Conservation (phyloP, 2,888 invertebrate genomes). For the Chrysolina oricalcia region DNA sequence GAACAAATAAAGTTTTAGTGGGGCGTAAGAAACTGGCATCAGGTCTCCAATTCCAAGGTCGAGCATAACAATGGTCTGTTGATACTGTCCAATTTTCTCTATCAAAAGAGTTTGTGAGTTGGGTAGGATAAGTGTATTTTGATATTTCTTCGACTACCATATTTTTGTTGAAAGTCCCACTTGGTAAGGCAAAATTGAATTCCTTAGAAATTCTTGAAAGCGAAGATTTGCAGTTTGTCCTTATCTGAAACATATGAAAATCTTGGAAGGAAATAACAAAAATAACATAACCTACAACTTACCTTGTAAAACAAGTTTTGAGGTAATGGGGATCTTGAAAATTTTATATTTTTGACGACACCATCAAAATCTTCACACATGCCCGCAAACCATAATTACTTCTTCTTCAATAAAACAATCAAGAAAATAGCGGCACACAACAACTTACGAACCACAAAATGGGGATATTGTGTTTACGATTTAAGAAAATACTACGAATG, state of each 20-base stretch:
- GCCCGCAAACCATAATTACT: background rate
- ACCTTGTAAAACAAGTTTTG: background rate
- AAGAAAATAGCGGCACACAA: too few species aligned
- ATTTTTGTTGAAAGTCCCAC: conserved; percentile 36
- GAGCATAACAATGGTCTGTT: conserved; percentile 83
- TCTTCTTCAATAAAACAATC: background rate
- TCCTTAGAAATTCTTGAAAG: conserved; percentile 28
- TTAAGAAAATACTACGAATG: too few species aligned
- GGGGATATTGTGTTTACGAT: too few species aligned
- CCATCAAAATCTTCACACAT: background rate
- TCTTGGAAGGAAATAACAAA: background rate
- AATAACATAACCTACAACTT: conserved; percentile 13
- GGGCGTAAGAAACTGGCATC: conserved; percentile 78
- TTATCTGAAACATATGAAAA: background rate
- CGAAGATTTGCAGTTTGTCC: background rate
- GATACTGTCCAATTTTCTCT: conserved; percentile 68
- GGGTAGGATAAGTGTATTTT: conserved; percentile 58
- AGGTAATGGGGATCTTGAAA: background rate
- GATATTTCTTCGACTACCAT: conserved; percentile 54
- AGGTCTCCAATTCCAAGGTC: conserved; percentile 81
- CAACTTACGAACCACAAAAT: too few species aligned
- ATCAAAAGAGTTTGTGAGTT: conserved; percentile 58
- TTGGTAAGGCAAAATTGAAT: conserved; percentile 45
- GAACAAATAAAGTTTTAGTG: conserved; percentile 73
- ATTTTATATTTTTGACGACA: background rate